Conservation (phyloP, 2,113 vertebrate species). For the Chascanopsetta lugubris region DNA sequence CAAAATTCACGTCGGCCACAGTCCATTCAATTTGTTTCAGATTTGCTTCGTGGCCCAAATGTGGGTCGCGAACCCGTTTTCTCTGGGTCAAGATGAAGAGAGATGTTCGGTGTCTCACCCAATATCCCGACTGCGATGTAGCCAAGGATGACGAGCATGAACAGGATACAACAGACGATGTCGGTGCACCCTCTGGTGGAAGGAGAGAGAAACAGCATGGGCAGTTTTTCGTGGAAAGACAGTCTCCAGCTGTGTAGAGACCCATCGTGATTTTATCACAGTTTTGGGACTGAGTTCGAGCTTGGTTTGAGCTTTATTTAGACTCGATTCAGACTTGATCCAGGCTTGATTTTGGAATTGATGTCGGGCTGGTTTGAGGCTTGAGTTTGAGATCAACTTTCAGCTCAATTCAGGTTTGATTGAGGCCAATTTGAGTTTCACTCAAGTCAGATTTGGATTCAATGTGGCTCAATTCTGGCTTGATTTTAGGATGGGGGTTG, state of each 20-base stretch:
- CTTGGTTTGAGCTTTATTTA: neutral
- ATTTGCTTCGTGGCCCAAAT: too few relatives aligned
- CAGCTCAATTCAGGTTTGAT: conserved; percentile 16
- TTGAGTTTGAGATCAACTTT: too few relatives aligned
- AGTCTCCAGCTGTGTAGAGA: conserved; percentile 7
- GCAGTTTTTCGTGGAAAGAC: too few relatives aligned
- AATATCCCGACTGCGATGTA: conserved; percentile 86
- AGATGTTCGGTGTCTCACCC: conserved; percentile 78
- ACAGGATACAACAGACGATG: conserved; percentile 87
- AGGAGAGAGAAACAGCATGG: conserved; percentile 5
- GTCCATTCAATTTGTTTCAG: too few relatives aligned
- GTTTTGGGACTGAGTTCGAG: conserved; percentile 21
- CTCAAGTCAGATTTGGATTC: neutral
- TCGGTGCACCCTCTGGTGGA: conserved; percentile 87
- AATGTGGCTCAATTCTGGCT: too few relatives aligned
- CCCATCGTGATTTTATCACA: conserved; percentile 8
- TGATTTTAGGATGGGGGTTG: too few relatives aligned
- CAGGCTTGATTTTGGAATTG: too few relatives aligned
- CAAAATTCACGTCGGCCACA: too few relatives aligned
- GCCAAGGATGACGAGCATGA: conserved; percentile 84
- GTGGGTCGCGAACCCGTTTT: too few relatives aligned
- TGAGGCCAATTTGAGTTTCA: neutral
- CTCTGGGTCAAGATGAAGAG: too few relatives aligned
- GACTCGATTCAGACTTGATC: too few relatives aligned
- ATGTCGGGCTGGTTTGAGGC: too few relatives aligned